Conservation (phyloP, 2,888 invertebrate genomes). For the Callinectes sapidus region DNA sequence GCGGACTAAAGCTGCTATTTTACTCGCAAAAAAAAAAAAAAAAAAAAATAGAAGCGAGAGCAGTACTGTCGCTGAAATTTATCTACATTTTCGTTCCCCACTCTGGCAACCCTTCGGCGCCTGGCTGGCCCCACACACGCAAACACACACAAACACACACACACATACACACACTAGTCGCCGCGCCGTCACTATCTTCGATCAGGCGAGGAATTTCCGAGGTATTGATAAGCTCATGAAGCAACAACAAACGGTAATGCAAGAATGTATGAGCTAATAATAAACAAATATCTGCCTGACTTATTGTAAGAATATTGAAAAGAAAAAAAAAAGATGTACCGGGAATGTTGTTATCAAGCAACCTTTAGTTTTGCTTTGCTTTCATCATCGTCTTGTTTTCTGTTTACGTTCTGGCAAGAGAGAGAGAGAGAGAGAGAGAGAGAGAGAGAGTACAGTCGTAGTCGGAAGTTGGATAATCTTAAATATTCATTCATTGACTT, state of each 20-base stretch:
- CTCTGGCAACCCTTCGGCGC: not conserved
- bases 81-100: not conserved
- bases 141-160: not conserved
- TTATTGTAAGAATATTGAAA: too few relatives aligned
- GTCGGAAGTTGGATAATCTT: too few relatives aligned
- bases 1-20: not conserved
- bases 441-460: not conserved
- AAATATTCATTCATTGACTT: too few relatives aligned
- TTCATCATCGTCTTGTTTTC: too few relatives aligned
- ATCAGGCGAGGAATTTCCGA: not conserved
- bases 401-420: not conserved
- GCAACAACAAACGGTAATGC: not conserved
- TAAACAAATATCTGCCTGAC: not conserved
- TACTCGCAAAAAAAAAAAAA: not conserved
- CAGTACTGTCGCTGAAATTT: not conserved
- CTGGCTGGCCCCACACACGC: not conserved
- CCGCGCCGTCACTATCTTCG: not conserved
- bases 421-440: conserved; percentile 25
- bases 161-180: not conserved
- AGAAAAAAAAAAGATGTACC: too few relatives aligned
- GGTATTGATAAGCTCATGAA: not conserved
- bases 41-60: not conserved
- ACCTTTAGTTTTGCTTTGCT: too few relatives aligned
- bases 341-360: too few relatives aligned
- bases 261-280: not conserved